Percentiles rank a stretch among this genome's conserved stretches.
Conservation (phyloP, 2,888 invertebrate species). For the Cheilosia vernalis region DNA sequence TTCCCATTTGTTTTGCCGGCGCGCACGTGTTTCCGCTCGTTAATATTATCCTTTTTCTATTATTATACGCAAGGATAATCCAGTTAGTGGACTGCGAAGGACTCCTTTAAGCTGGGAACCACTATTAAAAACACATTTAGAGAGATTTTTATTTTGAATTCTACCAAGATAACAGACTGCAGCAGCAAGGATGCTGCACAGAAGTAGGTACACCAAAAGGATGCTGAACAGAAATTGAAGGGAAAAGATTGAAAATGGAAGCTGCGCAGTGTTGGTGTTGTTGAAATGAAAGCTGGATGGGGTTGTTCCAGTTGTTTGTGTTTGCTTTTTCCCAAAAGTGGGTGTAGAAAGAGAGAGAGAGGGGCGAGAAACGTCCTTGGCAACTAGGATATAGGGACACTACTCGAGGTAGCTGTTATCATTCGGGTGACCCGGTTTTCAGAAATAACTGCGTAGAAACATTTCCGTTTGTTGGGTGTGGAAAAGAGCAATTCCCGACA, state of each 20-base stretch:
- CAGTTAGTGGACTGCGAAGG: conserved; percentile 28
- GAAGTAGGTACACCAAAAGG: neutral
- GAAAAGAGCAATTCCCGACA: conserved; percentile 11
- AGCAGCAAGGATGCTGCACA: conserved; percentile 32
- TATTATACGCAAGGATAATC: conserved; percentile 58
- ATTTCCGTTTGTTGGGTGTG: neutral
- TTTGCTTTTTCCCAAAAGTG: neutral
- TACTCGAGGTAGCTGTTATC: conserved; percentile 40
- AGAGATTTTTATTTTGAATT: conserved; percentile 74
- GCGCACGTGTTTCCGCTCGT: neutral
- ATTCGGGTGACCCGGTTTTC: conserved; percentile 67
- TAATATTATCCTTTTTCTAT: conserved; percentile 38
- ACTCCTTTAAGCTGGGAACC: conserved; percentile 41
- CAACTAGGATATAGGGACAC: conserved; percentile 22
- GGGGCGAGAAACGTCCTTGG: conserved; percentile 21
- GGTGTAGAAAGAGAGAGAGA: neutral
- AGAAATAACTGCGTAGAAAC: conserved; percentile 61
- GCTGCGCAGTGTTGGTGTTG: conserved; percentile 51
- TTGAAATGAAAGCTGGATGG: conserved; percentile 7
- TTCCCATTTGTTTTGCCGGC: neutral
- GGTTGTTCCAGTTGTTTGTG: conserved; percentile 23
- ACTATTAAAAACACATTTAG: conserved; percentile 72
- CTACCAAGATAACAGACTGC: conserved; percentile 55
- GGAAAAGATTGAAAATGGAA: conserved; percentile 34
- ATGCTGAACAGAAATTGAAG: neutral